A percentile compares a stretch with the other conserved stretches of the same genome.
Conservation (phyloP, 2,888 invertebrate species). For the Lissocephala sabroskyi region DNA sequence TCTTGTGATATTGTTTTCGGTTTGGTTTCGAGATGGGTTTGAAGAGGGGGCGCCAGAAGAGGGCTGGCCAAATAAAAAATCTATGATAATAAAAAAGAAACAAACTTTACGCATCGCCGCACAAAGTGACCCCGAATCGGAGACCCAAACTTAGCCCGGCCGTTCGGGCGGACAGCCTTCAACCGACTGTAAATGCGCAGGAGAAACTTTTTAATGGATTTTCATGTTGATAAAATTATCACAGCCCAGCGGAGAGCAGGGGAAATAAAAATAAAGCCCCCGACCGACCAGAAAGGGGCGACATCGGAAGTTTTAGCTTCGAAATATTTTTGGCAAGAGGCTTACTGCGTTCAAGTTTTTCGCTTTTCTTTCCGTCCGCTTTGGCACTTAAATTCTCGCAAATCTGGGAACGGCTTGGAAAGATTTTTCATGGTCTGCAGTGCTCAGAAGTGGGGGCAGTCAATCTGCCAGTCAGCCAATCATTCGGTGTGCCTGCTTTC, state of each 20-base stretch:
- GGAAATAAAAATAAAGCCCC: too few species aligned
- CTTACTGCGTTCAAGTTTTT: background rate
- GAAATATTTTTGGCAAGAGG: background rate
- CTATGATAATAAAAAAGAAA: conserved; percentile 15
- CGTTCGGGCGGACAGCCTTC: conserved; percentile 17
- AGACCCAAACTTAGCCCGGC: conserved; percentile 7
- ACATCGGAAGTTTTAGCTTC: background rate
- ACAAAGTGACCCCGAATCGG: conserved; percentile 40
- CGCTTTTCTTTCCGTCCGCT: background rate
- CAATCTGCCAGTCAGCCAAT: conserved; percentile 36
- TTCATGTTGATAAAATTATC: conserved; percentile 58
- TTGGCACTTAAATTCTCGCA: conserved; percentile 2
- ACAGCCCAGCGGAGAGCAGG: conserved; percentile 17
- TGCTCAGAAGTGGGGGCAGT: conserved; percentile 30
- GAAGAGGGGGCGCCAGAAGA: too few species aligned
- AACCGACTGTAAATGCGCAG: conserved; percentile 27
- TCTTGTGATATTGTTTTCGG: conserved; percentile 13
- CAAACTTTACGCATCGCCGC: conserved; percentile 42
- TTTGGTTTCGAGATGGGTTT: too few species aligned
- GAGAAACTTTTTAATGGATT: conserved; percentile 63
- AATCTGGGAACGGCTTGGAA: conserved; percentile 9
- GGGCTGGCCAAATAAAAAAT: conserved; percentile 23
- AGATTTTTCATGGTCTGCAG: conserved; percentile 9
- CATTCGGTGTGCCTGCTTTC: conserved; percentile 26
- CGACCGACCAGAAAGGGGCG: too few species aligned